A percentile compares a stretch with the other conserved stretches of the same genome.
Evolutionary conservation across 2,797 vertebrate species (phyloP).

Genomic region (Ceryle rudis): DNA sequence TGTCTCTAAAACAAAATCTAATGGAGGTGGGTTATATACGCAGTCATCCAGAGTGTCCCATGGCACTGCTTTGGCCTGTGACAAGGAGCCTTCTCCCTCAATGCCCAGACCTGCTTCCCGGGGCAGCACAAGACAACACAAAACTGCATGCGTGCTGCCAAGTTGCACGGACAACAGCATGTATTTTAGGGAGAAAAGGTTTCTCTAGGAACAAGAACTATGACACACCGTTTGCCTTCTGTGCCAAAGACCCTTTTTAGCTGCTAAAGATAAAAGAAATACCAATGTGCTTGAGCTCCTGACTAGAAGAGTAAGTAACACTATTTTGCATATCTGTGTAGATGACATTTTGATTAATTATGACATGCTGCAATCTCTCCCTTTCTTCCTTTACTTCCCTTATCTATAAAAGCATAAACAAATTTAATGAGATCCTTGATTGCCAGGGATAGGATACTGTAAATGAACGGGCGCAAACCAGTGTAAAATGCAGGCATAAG

Average conservation of each 20-base stretch:
- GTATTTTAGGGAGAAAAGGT: neutral
- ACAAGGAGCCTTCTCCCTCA: accelerated
- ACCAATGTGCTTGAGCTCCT: neutral
- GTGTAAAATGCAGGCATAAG: neutral
- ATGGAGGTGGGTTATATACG: no score
- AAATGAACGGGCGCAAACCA: neutral
- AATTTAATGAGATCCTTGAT: neutral
- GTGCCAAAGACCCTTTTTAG: accelerated
- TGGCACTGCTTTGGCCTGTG: neutral
- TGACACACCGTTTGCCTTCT: neutral
- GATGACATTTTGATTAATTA: neutral
- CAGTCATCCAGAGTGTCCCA: accelerated
- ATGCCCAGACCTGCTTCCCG: neutral
- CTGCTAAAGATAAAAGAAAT: neutral
- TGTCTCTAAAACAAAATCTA: neutral
- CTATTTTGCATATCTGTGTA: neutral
- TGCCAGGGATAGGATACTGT: neutral
- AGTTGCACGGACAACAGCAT: accelerated
- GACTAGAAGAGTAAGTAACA: neutral
- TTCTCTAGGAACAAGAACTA: neutral
- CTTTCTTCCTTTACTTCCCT: neutral
- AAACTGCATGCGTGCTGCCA: accelerated
- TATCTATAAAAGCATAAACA: neutral
- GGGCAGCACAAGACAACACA: neutral
- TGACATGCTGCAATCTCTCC: neutral